A percentile compares a stretch with the other conserved stretches of the same genome.
phyloP scores from a whole-genome alignment of 1,140 invertebrate genomes.

The Odontomachus brunneus region DNA sequence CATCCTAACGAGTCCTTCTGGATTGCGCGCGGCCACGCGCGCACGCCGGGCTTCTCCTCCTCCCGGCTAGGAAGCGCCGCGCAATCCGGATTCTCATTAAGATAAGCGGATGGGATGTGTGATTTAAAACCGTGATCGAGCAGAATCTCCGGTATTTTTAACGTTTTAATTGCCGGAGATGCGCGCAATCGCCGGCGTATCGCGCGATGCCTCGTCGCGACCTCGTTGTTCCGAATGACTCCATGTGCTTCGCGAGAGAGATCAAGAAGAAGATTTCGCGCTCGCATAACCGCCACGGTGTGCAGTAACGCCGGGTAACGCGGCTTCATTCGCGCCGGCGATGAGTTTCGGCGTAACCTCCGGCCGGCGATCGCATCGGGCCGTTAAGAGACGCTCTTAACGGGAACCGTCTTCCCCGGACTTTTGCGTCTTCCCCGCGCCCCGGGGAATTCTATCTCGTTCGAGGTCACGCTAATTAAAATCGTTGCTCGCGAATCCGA shows the following conservation, averaged over 20 bases:
- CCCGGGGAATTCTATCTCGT: not conserved
- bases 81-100: conserved; percentile 51
- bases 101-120: conserved; percentile 30
- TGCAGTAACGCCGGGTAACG: conserved; percentile 1
- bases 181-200: conserved; percentile 15
- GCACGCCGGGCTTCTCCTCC: not conserved
- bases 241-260: conserved; percentile 15
- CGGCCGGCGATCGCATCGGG: not conserved
- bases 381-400: not conserved
- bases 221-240: conserved; percentile 38
- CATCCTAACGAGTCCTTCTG: not conserved
- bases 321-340: not conserved
- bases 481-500: not conserved
- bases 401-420: not conserved
- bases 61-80: not conserved
- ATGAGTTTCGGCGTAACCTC: not conserved
- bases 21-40: not conserved
- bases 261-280: conserved; percentile 13
- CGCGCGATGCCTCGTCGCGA: not conserved
- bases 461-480: not conserved
- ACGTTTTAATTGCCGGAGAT: conserved; percentile 46
- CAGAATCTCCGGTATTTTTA: conserved; percentile 27
- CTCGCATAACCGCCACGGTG: not conserved
- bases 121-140: conserved; percentile 56
- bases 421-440: not conserved